Evolutionary conservation across 1,140 invertebrate species (phyloP).

Genomic region (Papilio dardanus): DNA sequence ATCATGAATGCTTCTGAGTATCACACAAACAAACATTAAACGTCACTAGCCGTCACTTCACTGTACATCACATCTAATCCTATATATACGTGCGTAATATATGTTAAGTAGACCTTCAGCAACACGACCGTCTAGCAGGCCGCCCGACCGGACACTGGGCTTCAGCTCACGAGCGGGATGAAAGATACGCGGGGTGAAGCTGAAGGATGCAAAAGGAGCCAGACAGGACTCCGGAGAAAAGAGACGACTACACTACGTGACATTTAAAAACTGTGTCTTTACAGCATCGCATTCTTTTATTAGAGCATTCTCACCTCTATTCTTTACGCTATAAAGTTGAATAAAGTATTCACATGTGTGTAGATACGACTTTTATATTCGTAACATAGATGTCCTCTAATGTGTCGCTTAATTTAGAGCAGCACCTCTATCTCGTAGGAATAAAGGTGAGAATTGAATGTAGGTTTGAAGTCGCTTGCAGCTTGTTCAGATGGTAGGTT

Average conservation of each 20-base stretch:
- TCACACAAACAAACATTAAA: conserved; percentile 66
- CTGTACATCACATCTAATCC: conserved; percentile 75
- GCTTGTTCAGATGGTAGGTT: conserved; percentile 49
- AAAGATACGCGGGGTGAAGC: conserved; percentile 75
- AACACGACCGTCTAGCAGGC: conserved; percentile 73
- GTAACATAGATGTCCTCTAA: conserved; percentile 74
- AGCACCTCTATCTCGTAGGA: conserved; percentile 56
- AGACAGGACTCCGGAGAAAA: conserved; percentile 80
- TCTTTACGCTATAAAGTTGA: conserved; percentile 39
- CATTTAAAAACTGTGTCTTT: conserved; percentile 82
- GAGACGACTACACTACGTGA: conserved; percentile 81
- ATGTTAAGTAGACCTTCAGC: conserved; percentile 59
- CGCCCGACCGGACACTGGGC: conserved; percentile 76
- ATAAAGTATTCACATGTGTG: conserved; percentile 1
- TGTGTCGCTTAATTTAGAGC: conserved; percentile 75
- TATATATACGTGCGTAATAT: conserved; percentile 58
- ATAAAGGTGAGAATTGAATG: conserved; percentile 62
- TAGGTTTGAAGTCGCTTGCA: conserved; percentile 54
- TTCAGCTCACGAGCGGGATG: conserved; percentile 71
- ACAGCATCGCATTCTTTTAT: conserved; percentile 50
- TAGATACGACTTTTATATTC: conserved; percentile 48
- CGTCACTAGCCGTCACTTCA: conserved; percentile 65
- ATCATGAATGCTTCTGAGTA: conserved; percentile 73
- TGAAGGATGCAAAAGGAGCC: conserved; percentile 81
- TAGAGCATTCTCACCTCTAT: conserved; percentile 42